These are phyloP conservation scores for Leptonema lineaticorne DNA, from an alignment of 1,140 invertebrate genomes.

Conservation along the genomic window DNA sequence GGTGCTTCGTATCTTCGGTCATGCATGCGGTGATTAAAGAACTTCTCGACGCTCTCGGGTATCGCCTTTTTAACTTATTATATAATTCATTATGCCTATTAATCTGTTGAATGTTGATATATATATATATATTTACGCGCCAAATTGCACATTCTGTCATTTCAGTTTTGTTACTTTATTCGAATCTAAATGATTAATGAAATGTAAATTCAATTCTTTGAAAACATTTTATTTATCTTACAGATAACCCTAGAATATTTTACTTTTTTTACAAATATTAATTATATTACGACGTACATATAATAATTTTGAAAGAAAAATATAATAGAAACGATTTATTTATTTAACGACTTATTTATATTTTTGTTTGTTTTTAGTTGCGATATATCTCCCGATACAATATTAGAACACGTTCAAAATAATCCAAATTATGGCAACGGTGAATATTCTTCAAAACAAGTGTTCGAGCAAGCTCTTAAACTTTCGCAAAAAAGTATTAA, in stretches of 20 bases:
- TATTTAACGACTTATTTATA: not conserved
- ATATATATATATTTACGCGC: not conserved
- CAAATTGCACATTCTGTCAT: not conserved
- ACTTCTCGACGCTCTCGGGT: constrained; percentile 54
- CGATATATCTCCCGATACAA: constrained; percentile 53
- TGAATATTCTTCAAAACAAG: constrained; percentile 51
- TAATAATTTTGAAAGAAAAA: no score
- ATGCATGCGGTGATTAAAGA: constrained; percentile 56
- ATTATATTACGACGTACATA: no score
- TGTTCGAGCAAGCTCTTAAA: constrained; percentile 52
- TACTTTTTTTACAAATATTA: no score
- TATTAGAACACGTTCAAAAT: constrained; percentile 55
- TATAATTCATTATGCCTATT: not conserved
- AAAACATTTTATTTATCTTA: no score
- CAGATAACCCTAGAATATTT: no score
- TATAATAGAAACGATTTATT: no score
- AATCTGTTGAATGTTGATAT: no score
- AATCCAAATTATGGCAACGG: constrained; percentile 54
- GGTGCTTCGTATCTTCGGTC: constrained; percentile 24
- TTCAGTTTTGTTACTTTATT: constrained; percentile 27
- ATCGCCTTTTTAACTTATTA: constrained; percentile 9
- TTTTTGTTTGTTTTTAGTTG: constrained; percentile 46
- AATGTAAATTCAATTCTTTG: no score
- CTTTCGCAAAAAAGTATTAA: constrained; percentile 51
- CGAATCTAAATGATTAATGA: no score